Percentiles rank a stretch among this genome's conserved stretches.
Conservation (phyloP, 1,140 invertebrate genomes). For the Drosophila azteca region DNA sequence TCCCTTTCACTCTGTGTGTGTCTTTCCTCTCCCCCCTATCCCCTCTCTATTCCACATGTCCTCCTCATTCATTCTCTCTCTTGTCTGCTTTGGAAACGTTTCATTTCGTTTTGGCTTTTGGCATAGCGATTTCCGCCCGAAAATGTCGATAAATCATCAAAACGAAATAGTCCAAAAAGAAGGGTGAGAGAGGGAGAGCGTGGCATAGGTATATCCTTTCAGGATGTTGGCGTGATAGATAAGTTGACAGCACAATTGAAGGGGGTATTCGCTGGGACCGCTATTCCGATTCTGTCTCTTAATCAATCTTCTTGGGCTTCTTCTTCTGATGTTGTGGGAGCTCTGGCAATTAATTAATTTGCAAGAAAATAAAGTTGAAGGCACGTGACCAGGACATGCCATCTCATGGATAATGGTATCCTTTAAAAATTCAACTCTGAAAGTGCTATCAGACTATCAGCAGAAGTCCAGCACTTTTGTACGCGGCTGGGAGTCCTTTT, state of each 20-base stretch:
- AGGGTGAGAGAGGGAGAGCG: constrained; percentile 13
- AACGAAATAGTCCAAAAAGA: constrained; percentile 36
- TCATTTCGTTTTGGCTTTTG: constrained; percentile 66
- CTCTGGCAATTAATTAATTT: constrained; percentile 79
- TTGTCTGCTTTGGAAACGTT: constrained; percentile 42
- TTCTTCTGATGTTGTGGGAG: constrained; percentile 3
- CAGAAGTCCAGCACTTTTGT: constrained; percentile 8
- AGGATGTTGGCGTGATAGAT: constrained; percentile 73
- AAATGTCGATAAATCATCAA: constrained; percentile 78
- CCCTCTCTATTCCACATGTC: background rate
- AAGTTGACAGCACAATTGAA: constrained; percentile 61
- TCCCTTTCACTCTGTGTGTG: background rate
- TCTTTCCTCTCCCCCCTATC: no score
- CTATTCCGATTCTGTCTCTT: constrained; percentile 28
- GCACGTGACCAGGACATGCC: constrained; percentile 56
- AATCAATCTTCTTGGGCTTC: constrained; percentile 61
- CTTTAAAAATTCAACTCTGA: constrained; percentile 37
- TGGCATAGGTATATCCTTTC: constrained; percentile 22
- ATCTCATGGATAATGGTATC: constrained; percentile 16
- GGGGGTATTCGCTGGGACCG: constrained; percentile 47
- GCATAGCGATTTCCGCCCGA: constrained; percentile 74
- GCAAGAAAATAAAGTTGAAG: constrained; percentile 22
- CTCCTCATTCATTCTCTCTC: constrained; percentile 12
- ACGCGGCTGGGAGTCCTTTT: constrained; percentile 24
- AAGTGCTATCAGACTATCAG: background rate